Base-by-base conservation (phyloP, 2,113 vertebrate species). In the Caranx melampygus region DNA sequence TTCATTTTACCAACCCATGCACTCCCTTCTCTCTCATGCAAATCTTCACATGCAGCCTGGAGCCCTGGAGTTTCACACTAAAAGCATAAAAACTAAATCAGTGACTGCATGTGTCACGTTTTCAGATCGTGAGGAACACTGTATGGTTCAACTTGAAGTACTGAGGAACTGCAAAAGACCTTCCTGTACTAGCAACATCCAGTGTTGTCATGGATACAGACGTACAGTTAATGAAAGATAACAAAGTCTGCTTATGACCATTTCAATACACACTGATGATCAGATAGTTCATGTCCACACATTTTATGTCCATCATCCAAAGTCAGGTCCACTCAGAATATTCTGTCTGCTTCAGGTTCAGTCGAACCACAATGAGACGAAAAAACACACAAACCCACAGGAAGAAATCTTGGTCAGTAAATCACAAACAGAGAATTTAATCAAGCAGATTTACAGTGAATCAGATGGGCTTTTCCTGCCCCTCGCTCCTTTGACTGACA, bases 401-500 rank as follows among this genome's bases (percentile, higher is more conserved):
- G 3, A 42, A 42, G 5, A 49, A 62, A 72, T 72, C 21, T 49
- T 72, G 45, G 35, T 59, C 20, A 9, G 13, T 67, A 68, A 77
- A 63, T 52, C 51, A 42, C 33, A 83, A 51, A 26, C 5, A 16
- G 44, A 75, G 20, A 45, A 20, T 70, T 71, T 68, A 79, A 81
- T 85, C 65, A 62, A 67, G n/a, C 45, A 3, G 60, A 52, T 77
- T 68, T 45, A 55, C 63, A 49, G 33, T 58, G 45, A 68, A 42
- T 59, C 10, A 12, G 26, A 54, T 8, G 31, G 20, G 6, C 49
- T 76, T 78, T 82, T 73, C 21, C 45, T 14, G 14, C 10, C 54
- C 62, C 21, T 47, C 66, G 64, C 16, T 16, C 7, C 26, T 54
- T 68, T 85, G 75, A 91, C 72, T 88, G 89, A 80, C 84, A 83